Evolutionary conservation across 2,797 vertebrate species (phyloP).

Genomic region (Denticeps clupeoides): DNA sequence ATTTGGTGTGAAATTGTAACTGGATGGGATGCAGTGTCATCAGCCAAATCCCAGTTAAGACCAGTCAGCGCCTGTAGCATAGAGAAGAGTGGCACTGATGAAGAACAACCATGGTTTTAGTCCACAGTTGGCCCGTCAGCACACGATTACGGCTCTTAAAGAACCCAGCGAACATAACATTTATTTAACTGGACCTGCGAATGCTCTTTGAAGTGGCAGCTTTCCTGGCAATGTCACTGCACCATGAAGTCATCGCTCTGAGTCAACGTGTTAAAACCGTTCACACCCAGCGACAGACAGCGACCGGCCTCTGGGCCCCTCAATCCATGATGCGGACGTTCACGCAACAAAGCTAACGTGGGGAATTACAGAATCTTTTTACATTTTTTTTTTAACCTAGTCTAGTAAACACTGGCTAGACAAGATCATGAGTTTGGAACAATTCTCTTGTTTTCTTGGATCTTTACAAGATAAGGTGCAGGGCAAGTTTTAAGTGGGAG

Average conservation of each 20-base stretch:
- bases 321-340: too few species aligned
- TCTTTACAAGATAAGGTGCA: too few species aligned
- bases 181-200: constrained; percentile 39
- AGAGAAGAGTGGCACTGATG: constrained; percentile 32
- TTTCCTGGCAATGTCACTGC: constrained; percentile 35
- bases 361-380: too few species aligned
- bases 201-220: constrained; percentile 14
- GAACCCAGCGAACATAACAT: constrained; percentile 23
- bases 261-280: constrained; percentile 20
- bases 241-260: constrained; percentile 28
- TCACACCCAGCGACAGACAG: constrained; percentile 6
- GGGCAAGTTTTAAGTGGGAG: too few species aligned
- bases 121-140: constrained; percentile 29
- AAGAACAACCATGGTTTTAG: constrained; percentile 32
- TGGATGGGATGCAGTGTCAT: too few species aligned
- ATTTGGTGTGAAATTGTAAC: too few species aligned
- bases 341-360: background rate
- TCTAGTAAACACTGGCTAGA: too few species aligned
- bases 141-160: constrained; percentile 39
- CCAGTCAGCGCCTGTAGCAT: background rate
- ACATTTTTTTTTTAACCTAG: too few species aligned
- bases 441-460: too few species aligned
- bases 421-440: too few species aligned
- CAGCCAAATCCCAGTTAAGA: too few species aligned
- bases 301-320: background rate